Conservation (phyloP, 2,113 vertebrate species). For the Clarias magur region DNA sequence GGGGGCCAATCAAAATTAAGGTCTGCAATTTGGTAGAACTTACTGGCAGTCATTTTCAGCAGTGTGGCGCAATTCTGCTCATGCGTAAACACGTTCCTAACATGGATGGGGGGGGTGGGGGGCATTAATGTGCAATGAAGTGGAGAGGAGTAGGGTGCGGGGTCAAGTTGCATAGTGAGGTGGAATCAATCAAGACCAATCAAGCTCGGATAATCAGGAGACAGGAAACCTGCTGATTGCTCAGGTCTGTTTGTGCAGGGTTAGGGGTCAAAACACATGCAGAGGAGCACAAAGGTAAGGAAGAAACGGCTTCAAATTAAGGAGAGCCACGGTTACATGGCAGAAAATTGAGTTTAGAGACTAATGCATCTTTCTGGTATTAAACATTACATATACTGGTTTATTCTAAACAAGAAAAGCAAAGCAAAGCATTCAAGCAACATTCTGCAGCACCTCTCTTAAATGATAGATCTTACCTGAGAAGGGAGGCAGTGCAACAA, state of each 20-base stretch:
- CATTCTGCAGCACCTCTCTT: not conserved
- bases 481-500: conserved; percentile 35
- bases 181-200: conserved; percentile 40
- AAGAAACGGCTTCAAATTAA: not conserved
- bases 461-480: conserved; percentile 39
- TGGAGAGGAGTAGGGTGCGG: not conserved
- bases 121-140: conserved; percentile 12
- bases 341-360: not conserved
- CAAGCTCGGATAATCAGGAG: conserved; percentile 48
- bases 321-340: not conserved
- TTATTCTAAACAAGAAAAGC: not conserved
- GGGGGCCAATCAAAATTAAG: conserved; percentile 49
- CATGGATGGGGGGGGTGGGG: not conserved
- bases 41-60: conserved; percentile 24
- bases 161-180: not conserved
- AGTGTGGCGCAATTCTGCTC: not conserved
- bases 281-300: not conserved
- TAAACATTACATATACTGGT: not conserved
- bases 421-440: not conserved
- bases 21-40: conserved; percentile 7
- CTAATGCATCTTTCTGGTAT: not conserved
- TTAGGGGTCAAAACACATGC: conserved; percentile 42
- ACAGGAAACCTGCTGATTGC: conserved; percentile 53
- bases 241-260: conserved; percentile 26
- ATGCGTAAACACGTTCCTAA: conserved; percentile 25